Evolutionary conservation across 2,113 vertebrate genomes (phyloP).

Genomic region (Maylandia zebra): DNA sequence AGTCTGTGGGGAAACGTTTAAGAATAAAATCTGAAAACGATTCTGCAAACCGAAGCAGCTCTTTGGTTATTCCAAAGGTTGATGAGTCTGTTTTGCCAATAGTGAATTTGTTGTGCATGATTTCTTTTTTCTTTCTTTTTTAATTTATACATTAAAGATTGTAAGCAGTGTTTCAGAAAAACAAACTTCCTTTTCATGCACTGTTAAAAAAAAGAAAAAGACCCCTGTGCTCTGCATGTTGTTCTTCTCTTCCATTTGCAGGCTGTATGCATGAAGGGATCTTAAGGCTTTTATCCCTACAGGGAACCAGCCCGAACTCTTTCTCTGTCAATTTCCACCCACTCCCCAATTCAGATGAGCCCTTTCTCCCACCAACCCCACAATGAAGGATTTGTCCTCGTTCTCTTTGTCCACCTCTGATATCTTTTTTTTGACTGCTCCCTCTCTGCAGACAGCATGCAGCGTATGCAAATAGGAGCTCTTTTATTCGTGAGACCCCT

Average conservation of each 20-base stretch:
- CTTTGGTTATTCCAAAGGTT: background rate
- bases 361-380: constrained; percentile 64
- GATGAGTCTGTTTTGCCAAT: background rate
- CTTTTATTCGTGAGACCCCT: constrained; percentile 57
- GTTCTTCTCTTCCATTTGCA: constrained; percentile 64
- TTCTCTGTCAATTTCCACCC: constrained; percentile 74
- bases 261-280: constrained; percentile 58
- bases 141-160: background rate
- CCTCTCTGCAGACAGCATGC: constrained; percentile 68
- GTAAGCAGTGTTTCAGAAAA: constrained; percentile 46
- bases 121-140: background rate
- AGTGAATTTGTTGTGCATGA: background rate
- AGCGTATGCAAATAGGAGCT: constrained; percentile 68
- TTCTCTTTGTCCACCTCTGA: constrained; percentile 70
- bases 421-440: constrained; percentile 65
- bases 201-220: constrained; percentile 18
- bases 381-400: constrained; percentile 70
- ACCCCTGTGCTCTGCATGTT: constrained; percentile 47
- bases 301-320: constrained; percentile 65
- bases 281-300: constrained; percentile 67
- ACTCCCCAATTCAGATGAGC: constrained; percentile 68
- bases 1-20: background rate
- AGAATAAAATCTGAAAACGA: background rate
- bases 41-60: background rate
- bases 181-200: constrained; percentile 59